Percentiles rank a stretch among this genome's conserved stretches.
phyloP scores from a whole-genome alignment of 2,888 invertebrate genomes.

The Idaea dimidiata region DNA sequence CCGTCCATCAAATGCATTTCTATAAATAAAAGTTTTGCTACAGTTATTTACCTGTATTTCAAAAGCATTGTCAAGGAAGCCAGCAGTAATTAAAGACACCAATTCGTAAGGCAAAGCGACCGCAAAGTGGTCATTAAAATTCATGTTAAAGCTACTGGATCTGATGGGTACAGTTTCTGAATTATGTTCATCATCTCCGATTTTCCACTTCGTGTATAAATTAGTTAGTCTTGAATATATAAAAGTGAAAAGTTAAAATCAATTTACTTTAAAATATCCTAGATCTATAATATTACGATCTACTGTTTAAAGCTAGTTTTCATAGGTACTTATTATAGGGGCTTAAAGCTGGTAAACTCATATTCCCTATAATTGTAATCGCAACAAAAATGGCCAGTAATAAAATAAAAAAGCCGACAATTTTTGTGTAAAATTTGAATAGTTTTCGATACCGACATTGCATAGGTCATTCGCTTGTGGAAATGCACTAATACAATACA shows the following conservation, averaged over 20 bases:
- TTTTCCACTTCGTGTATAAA: constrained; percentile 55
- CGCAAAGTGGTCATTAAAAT: constrained; percentile 53
- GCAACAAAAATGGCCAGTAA: too few relatives aligned
- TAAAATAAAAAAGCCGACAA: too few relatives aligned
- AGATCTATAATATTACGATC: too few relatives aligned
- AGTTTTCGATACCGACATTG: too few relatives aligned
- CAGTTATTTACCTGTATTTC: constrained; percentile 47
- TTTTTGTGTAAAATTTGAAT: too few relatives aligned
- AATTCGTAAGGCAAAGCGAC: constrained; percentile 36
- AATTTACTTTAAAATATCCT: too few relatives aligned
- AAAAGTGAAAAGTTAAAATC: background rate
- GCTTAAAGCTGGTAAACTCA: too few relatives aligned
- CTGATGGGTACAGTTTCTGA: constrained; percentile 38
- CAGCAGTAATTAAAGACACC: constrained; percentile 35
- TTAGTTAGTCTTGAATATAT: constrained; percentile 48
- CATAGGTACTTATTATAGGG: too few relatives aligned
- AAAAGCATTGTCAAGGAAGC: constrained; percentile 48
- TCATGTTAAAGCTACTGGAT: constrained; percentile 25
- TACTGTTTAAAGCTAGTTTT: too few relatives aligned
- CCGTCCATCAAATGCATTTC: background rate
- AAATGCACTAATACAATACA: too few relatives aligned
- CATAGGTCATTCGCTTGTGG: too few relatives aligned
- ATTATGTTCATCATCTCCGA: constrained; percentile 42
- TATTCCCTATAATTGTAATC: too few relatives aligned
- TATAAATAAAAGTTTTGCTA: background rate